These are phyloP conservation scores for Colossoma macropomum DNA, from an alignment of 2,113 vertebrate species.

Conservation along the genomic window DNA sequence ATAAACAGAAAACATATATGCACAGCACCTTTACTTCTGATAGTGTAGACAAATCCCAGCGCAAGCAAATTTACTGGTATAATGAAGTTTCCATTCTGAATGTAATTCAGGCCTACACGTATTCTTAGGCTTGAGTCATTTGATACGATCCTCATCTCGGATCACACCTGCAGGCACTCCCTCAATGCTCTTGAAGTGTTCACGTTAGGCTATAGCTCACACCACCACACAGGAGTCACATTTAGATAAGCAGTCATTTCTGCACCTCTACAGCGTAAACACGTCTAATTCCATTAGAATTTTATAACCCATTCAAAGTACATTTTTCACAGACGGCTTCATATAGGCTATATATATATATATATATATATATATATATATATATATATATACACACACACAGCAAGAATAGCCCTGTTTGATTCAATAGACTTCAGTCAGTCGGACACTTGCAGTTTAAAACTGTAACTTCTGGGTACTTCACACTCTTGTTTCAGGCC, in stretches of 20 bases:
- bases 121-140: background rate
- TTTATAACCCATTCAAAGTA: background rate
- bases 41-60: background rate
- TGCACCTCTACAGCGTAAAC: background rate
- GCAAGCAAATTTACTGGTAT: background rate
- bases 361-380: too few relatives aligned
- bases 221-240: background rate
- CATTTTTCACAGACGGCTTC: background rate
- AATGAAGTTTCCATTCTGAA: background rate
- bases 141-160: background rate
- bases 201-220: background rate
- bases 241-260: background rate
- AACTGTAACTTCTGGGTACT: too few relatives aligned
- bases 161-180: conserved; percentile 16
- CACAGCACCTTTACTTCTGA: too few relatives aligned
- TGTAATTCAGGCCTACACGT: background rate
- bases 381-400: too few relatives aligned
- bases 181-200: background rate
- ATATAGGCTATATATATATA: too few relatives aligned
- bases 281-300: background rate
- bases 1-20: too few relatives aligned
- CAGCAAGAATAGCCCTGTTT: background rate
- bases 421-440: background rate
- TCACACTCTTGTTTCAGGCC: background rate
- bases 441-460: background rate